Conservation (phyloP, 2,113 vertebrate species). For the Acrocephalus kingi region DNA sequence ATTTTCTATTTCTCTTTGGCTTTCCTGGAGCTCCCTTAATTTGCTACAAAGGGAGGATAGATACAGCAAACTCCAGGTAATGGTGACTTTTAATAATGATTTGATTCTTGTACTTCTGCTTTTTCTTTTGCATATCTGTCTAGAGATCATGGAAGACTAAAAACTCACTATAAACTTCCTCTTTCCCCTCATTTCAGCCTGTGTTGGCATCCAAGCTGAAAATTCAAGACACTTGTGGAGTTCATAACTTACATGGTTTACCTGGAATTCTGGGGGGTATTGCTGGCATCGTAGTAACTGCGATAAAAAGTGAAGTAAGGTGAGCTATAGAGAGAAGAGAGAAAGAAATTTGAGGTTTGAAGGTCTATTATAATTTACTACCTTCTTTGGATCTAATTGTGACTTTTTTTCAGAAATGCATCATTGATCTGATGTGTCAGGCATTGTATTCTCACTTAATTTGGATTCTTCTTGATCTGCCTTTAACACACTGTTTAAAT, state of each 20-base stretch:
- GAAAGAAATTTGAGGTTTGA: not conserved
- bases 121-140: not conserved
- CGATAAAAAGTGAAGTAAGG: not conserved
- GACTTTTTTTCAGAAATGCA: not conserved
- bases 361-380: not conserved
- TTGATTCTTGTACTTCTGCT: not conserved
- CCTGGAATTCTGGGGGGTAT: slow-evolving; percentile 90
- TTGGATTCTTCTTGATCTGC: not conserved
- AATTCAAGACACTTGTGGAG: slow-evolving; percentile 94
- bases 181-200: slow-evolving; percentile 78
- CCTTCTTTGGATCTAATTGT: not conserved
- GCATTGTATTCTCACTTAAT: not conserved
- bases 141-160: not conserved
- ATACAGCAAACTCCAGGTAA: not conserved
- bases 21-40: not conserved
- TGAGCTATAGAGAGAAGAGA: slow-evolving; percentile 49
- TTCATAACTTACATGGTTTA: slow-evolving; percentile 96
- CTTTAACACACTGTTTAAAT: not conserved
- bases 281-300: slow-evolving; percentile 82
- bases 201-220: slow-evolving; percentile 81
- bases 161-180: not conserved
- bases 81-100: fast-evolving
- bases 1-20: not conserved
- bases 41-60: not conserved
- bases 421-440: not conserved